Evolutionary conservation across 2,888 invertebrate species (phyloP), one percentile per base, ranked within the genome.

Genomic region (Monopis laevigella): DNA sequence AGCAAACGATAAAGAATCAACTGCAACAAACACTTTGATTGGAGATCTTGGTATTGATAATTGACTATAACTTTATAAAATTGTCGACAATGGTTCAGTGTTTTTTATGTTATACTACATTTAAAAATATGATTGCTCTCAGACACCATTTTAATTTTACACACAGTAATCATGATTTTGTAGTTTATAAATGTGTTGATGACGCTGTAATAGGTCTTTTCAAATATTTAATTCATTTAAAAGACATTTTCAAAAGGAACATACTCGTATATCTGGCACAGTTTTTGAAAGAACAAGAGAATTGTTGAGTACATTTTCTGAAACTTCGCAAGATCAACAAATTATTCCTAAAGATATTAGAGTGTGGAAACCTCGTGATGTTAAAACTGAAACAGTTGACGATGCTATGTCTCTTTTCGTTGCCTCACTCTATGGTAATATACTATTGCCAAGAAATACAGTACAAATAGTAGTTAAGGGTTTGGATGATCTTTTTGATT

Each of bases 61-160:
- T 5, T 12, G 16, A 32, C n/a, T n/a, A n/a, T n/a, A n/a, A n/a
- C n/a, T n/a, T n/a, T n/a, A n/a, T n/a, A n/a, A n/a, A n/a, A n/a
- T n/a, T n/a, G n/a, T n/a, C n/a, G n/a, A n/a, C n/a, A 32, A 32
- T 32, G 32, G 16, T 32, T 32, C 2, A 10, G 3, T 32, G 32
- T 16, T 32, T 32, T 14, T 3, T 16, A 5, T 32, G 32, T 14
- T 10, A 14, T 14, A 3, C 32, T 12, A 5, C 5, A 4, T 5
- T 32, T 5, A 3, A 4, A 12, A 14, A 12, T 32, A 11, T 16
- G 3, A 32, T 10, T 14, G 4, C 12, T 12, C 32, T 32, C 16
- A 14, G 16, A 14, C 16, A 14, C 3, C 32, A 32, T 14, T 16
- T 32, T 5, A 4, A 16, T 12, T 32, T 16, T 6, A 32, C 4